Conservation (phyloP, 64 coral and sea anemone species). For the Trachythela sp. region DNA sequence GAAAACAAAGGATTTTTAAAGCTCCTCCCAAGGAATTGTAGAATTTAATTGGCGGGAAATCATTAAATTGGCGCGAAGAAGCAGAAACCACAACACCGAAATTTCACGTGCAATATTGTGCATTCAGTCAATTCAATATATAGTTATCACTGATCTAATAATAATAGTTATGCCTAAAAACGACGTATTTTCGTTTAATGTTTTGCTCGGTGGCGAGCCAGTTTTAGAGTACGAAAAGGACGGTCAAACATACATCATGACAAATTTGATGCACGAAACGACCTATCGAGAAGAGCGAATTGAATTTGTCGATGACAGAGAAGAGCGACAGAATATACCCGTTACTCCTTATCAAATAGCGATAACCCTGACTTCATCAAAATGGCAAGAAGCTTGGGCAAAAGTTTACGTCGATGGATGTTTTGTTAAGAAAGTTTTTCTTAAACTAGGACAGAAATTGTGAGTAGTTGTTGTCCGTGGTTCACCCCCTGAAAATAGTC, state of each 20-base stretch:
- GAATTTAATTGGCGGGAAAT: too few relatives aligned
- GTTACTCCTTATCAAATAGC: neutral
- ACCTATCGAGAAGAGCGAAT: neutral
- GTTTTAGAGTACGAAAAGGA: neutral
- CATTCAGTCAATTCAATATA: too few relatives aligned
- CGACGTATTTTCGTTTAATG: neutral
- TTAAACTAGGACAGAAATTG: neutral
- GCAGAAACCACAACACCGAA: too few relatives aligned
- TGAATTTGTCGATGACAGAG: neutral
- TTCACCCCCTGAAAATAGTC: too few relatives aligned
- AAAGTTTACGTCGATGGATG: neutral
- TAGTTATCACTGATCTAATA: too few relatives aligned
- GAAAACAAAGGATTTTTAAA: too few relatives aligned
- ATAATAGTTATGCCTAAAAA: slow-evolving; percentile 26
- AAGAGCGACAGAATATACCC: neutral
- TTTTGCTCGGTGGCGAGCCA: neutral
- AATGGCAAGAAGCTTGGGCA: neutral
- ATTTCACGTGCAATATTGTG: too few relatives aligned
- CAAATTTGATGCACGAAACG: neutral
- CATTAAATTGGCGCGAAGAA: too few relatives aligned
- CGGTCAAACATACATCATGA: neutral
- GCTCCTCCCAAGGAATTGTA: too few relatives aligned
- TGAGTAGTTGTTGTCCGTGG: neutral
- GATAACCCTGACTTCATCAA: neutral
- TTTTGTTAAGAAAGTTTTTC: neutral